Conservation (phyloP, 2,888 invertebrate genomes). For the Vanessa cardui region DNA sequence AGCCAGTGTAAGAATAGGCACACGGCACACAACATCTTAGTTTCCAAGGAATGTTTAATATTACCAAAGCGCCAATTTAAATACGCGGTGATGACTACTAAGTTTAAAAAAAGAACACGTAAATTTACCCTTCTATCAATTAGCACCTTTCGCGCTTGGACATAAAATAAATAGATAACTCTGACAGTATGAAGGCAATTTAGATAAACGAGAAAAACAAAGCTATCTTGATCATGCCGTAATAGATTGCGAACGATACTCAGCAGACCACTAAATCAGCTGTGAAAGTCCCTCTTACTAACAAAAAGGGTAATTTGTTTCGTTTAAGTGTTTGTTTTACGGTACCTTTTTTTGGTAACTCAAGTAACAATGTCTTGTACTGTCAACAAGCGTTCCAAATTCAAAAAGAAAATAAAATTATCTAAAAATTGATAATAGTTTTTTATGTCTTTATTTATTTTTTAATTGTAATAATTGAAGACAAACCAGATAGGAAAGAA, state of each 20-base stretch:
- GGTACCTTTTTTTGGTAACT: not conserved
- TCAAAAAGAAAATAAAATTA: not conserved
- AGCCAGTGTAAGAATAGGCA: too few species aligned
- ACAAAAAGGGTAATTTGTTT: conserved; percentile 6
- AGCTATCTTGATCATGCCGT: conserved; percentile 56
- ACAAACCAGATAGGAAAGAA: not conserved
- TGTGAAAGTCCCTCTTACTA: conserved; percentile 50
- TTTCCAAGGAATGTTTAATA: too few species aligned
- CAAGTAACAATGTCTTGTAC: too few species aligned
- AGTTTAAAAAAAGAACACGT: too few species aligned
- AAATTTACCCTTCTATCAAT: not conserved
- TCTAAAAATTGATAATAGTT: not conserved
- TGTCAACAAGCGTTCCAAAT: not conserved
- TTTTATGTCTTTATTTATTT: not conserved
- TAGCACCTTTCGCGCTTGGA: conserved; percentile 6
- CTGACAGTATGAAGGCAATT: conserved; percentile 15
- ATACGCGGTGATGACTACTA: too few species aligned
- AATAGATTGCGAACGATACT: conserved; percentile 51
- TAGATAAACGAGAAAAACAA: conserved; percentile 43
- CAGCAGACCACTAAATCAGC: conserved; percentile 51
- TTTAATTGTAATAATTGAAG: not conserved
- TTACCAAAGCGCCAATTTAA: too few species aligned
- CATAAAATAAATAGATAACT: conserved; percentile 12
- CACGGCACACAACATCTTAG: too few species aligned
- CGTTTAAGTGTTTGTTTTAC: conserved; percentile 3